These are phyloP conservation scores for Ploceus nigricollis DNA, from an alignment of 2,113 vertebrate genomes.

Conservation along the genomic window DNA sequence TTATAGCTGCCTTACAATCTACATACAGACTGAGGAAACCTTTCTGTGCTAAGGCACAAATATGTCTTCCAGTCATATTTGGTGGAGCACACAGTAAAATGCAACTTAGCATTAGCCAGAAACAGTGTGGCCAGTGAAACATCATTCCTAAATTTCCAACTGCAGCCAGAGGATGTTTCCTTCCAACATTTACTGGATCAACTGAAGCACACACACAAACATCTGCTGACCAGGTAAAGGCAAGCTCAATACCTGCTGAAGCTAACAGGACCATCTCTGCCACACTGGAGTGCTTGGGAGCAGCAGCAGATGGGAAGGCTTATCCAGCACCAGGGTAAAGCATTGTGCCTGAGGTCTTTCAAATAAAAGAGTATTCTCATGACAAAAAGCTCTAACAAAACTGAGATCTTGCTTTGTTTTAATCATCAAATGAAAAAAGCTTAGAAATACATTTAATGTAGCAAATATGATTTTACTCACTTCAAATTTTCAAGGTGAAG, in stretches of 20 bases:
- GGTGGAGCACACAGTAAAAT: neutral
- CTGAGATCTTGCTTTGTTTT: neutral
- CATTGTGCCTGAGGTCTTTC: neutral
- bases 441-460: neutral
- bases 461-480: neutral
- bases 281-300: accelerated
- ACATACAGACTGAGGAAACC: neutral
- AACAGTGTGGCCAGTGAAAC: neutral
- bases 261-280: neutral
- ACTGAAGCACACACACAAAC: neutral
- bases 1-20: neutral
- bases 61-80: neutral
- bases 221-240: neutral
- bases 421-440: neutral
- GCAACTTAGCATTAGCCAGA: neutral
- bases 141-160: neutral
- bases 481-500: neutral
- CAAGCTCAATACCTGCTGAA: neutral
- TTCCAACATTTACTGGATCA: neutral
- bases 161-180: neutral
- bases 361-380: neutral
- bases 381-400: neutral
- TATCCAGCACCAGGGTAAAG: neutral
- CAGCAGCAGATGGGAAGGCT: neutral
- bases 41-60: neutral